Percentiles rank a stretch among this genome's conserved stretches.
phyloP scores from a whole-genome alignment of 2,888 invertebrate species.

The Pristionchus entomophagus region DNA sequence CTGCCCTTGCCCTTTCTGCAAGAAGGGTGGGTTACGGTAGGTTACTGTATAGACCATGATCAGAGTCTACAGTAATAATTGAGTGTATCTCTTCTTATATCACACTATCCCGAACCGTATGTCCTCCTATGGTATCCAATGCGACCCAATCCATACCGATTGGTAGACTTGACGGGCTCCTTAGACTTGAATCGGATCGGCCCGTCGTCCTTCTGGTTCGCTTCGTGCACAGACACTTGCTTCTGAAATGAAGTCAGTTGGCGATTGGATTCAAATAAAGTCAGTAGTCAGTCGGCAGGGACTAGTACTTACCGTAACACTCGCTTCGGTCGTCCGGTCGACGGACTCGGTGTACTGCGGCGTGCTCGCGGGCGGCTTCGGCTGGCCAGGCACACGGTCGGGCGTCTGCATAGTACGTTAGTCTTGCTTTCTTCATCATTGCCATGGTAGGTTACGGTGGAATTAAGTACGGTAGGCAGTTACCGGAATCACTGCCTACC shows the following conservation, averaged over 20 bases:
- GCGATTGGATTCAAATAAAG: background rate
- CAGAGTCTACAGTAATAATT: too few relatives aligned
- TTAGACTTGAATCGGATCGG: too few relatives aligned
- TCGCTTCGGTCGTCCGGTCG: background rate
- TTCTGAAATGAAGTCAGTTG: background rate
- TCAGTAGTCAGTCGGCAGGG: background rate
- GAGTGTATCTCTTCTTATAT: too few relatives aligned
- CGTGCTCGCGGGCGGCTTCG: background rate
- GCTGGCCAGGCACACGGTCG: background rate
- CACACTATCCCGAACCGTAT: too few relatives aligned
- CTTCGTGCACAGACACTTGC: background rate
- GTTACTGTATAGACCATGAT: background rate
- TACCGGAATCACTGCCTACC: too few relatives aligned
- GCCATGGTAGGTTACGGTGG: background rate
- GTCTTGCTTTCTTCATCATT: too few relatives aligned
- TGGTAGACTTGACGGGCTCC: background rate
- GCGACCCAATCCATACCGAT: background rate
- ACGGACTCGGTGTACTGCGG: too few relatives aligned
- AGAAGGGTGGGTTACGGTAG: background rate
- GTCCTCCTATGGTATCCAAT: too few relatives aligned
- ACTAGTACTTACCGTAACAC: background rate
- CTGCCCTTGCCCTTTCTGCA: background rate
- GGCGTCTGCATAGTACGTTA: background rate
- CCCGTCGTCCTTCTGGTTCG: background rate
- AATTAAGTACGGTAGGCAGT: background rate